Percentiles rank a stretch among this genome's conserved stretches.
Conservation (phyloP, 1,140 invertebrate species). For the Grapholita molesta region DNA sequence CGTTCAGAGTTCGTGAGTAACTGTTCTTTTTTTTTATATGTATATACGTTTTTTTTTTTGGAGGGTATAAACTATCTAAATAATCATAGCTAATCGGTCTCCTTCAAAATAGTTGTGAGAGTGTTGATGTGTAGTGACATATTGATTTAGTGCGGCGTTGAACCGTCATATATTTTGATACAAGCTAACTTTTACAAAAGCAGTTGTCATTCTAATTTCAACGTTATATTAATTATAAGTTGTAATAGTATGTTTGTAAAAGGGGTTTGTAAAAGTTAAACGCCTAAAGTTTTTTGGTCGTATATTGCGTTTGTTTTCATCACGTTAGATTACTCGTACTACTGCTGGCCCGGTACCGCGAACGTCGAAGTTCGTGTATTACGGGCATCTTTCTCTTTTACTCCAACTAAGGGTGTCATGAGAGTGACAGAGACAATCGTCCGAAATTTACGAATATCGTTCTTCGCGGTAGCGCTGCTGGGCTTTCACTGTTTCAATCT, state of each 20-base stretch:
- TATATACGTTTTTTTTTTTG: no score
- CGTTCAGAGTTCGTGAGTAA: no score
- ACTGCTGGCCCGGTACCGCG: no score
- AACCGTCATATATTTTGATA: background rate
- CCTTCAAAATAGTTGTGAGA: background rate
- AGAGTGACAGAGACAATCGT: no score
- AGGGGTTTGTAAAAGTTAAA: background rate
- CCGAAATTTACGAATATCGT: no score
- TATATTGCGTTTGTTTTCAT: background rate
- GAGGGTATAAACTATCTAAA: background rate
- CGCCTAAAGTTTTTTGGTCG: background rate
- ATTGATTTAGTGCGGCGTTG: background rate
- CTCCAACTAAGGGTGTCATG: no score
- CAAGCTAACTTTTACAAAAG: background rate
- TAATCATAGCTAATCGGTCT: background rate
- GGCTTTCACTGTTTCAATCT: constrained; percentile 6
- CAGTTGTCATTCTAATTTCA: background rate
- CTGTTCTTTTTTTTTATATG: no score
- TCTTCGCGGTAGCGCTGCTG: background rate
- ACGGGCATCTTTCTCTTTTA: no score
- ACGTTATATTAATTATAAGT: background rate
- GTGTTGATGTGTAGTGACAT: background rate
- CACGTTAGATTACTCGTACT: no score
- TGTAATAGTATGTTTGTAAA: background rate
- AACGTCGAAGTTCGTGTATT: no score